Evolutionary conservation across 2,797 vertebrate species (phyloP), one percentile per base, ranked within the genome.

Genomic region (Gallirallus australis): DNA sequence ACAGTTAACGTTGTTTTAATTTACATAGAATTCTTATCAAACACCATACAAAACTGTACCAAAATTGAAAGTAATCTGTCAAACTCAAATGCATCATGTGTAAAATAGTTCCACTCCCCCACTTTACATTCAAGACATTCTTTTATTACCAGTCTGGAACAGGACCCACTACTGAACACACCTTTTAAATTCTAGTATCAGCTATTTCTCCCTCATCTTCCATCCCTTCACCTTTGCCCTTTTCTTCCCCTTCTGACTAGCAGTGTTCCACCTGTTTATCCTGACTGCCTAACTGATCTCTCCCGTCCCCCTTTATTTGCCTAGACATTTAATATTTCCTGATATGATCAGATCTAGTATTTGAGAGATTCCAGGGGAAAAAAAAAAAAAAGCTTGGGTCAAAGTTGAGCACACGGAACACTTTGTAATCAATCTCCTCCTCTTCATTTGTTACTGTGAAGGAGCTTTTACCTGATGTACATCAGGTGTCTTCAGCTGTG

Each of bases 381-480:
- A 24, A 25, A 16, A 37, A 28, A 19, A 23, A 28, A 19, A n/a
- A 4, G 47, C 7, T 59, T 65, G 8, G 7, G 75, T 81, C 37
- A 63, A 79, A 92, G 12, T 82, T 27, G 90, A 93, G 42, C 64
- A 76, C 35, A 83, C 76, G 64, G 33, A 81, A 86, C 53, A 86
- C 47, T 87, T 85, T 52, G 11, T 54, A 56, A 90, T 90, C 77
- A 93, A 59, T 59, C 24, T 76, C 88, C 70, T 92, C 56, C 70
- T 89, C 77, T 63, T 86, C 6, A 0, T 92, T 89, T 76, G 78
- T 89, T 63, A 79, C 37, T 45, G 45, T 45, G 45, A 75, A 91
- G 27, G 50, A 28, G 21, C 37, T 93, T 95, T 95, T 95, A 88
- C 66, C 54, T 90, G 77, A 90, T 88, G 53, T 78, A 83, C 33